Conservation (phyloP, 2,888 invertebrate genomes). For the Drosophila tripunctata region DNA sequence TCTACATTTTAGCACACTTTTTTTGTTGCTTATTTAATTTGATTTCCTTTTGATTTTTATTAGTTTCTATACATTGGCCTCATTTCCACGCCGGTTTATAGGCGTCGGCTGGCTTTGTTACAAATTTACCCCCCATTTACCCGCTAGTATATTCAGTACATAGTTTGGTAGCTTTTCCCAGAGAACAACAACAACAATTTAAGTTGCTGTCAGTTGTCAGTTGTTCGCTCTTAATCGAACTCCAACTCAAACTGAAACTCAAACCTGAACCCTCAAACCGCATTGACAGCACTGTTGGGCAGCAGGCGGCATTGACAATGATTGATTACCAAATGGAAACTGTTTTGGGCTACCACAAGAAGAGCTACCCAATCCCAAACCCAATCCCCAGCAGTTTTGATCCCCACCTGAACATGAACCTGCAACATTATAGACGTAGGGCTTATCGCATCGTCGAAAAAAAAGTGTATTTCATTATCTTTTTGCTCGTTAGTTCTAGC, state of each 20-base stretch:
- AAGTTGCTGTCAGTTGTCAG: conserved; percentile 43
- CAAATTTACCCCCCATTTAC: too few species aligned
- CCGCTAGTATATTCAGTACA: conserved; percentile 31
- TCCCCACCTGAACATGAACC: conserved; percentile 43
- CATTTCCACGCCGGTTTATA: conserved; percentile 36
- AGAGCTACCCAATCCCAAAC: conserved; percentile 36
- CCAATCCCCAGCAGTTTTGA: background rate
- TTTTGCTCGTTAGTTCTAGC: conserved; percentile 70
- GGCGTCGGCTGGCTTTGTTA: conserved; percentile 31
- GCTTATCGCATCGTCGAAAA: conserved; percentile 31
- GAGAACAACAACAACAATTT: conserved; percentile 51
- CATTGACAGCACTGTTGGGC: conserved; percentile 71
- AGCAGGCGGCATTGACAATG: conserved; percentile 78
- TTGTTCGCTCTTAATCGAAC: conserved; percentile 4
- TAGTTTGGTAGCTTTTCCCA: conserved; percentile 15
- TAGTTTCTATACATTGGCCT: conserved; percentile 64
- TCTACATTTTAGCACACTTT: conserved; percentile 39
- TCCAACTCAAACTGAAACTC: conserved; percentile 7
- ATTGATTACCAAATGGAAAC: conserved; percentile 79
- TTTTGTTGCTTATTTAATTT: conserved; percentile 73
- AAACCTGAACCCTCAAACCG: conserved; percentile 47
- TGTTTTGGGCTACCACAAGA: conserved; percentile 56
- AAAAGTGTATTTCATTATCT: conserved; percentile 71
- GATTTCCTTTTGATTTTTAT: conserved; percentile 78
- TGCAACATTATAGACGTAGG: conserved; percentile 20